Evolutionary conservation across 64 coral and sea anemone genomes (phyloP).

Genomic region (Actinia tenebrosa): DNA sequence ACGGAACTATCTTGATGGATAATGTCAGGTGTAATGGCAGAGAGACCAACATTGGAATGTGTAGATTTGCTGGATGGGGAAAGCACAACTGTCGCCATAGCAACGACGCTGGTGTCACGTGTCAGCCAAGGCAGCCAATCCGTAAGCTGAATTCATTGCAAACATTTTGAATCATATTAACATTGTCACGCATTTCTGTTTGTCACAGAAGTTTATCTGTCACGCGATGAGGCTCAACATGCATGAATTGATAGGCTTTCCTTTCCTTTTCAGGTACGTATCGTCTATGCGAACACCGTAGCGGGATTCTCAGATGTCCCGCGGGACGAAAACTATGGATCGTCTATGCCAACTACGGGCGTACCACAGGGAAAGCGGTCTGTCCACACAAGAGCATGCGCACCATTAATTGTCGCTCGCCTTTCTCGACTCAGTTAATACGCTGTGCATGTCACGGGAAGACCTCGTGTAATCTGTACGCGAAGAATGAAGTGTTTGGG

Average conservation of each 20-base stretch:
- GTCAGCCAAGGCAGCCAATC: constrained; percentile 12
- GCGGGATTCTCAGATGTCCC: constrained; percentile 16
- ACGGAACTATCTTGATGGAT: neutral
- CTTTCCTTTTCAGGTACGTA: neutral
- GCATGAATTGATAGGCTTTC: neutral
- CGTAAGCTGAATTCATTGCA: neutral
- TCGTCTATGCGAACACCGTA: constrained; percentile 13
- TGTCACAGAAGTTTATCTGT: no score
- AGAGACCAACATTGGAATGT: constrained; percentile 5
- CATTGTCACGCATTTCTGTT: no score
- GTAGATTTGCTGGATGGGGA: constrained; percentile 11
- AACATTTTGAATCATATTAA: no score
- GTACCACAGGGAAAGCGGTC: constrained; percentile 1
- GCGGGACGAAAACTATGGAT: neutral
- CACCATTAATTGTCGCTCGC: neutral
- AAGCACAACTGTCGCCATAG: constrained; percentile 18
- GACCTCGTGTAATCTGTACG: constrained; percentile 11
- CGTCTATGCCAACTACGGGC: constrained; percentile 25
- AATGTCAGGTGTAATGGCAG: neutral
- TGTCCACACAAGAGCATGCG: constrained; percentile 7
- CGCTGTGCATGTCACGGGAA: constrained; percentile 8
- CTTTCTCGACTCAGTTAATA: neutral
- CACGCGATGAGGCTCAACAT: no score
- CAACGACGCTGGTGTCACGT: constrained; percentile 9
- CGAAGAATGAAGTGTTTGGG: constrained; percentile 23